Evolutionary conservation across 2,888 invertebrate species (phyloP).

Genomic region (Liodrosophila aerea): DNA sequence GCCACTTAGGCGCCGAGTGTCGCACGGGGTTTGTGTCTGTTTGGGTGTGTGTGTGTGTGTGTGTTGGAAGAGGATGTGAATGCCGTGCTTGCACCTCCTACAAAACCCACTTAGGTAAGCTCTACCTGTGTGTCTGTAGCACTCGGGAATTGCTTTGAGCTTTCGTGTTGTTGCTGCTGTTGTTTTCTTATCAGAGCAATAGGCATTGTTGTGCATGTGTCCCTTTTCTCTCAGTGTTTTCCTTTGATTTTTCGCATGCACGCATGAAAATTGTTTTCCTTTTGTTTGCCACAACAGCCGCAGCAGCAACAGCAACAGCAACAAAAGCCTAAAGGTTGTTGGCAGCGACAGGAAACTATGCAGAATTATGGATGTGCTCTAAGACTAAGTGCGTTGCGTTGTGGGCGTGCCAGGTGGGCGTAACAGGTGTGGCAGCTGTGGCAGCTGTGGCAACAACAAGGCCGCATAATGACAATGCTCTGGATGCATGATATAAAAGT

Average conservation of each 20-base stretch:
- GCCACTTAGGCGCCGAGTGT: conserved; percentile 66
- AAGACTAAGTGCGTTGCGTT: conserved; percentile 11
- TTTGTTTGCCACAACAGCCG: conserved; percentile 55
- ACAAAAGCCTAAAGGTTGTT: conserved; percentile 62
- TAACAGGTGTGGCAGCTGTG: background rate
- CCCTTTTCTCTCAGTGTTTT: conserved; percentile 26
- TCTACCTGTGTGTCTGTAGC: conserved; percentile 39
- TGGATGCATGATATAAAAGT: conserved; percentile 16
- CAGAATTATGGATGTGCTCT: conserved; percentile 54
- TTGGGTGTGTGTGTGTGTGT: background rate
- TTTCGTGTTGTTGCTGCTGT: conserved; percentile 29
- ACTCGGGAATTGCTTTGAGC: conserved; percentile 68
- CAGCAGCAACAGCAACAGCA: conserved; percentile 33
- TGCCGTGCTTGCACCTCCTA: background rate
- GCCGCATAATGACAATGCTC: conserved; percentile 59
- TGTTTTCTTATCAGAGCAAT: conserved; percentile 67
- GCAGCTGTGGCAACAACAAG: conserved; percentile 34
- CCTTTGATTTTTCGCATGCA: conserved; percentile 68
- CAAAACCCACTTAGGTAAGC: background rate
- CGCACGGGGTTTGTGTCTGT: conserved; percentile 15
- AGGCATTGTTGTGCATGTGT: conserved; percentile 60
- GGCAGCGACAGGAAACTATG: conserved; percentile 70
- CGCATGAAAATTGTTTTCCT: conserved; percentile 76
- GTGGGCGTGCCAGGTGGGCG: conserved; percentile 13
- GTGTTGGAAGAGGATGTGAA: background rate